Evolutionary conservation across 2,797 vertebrate genomes (phyloP).

Genomic region (Scleropages formosus): DNA sequence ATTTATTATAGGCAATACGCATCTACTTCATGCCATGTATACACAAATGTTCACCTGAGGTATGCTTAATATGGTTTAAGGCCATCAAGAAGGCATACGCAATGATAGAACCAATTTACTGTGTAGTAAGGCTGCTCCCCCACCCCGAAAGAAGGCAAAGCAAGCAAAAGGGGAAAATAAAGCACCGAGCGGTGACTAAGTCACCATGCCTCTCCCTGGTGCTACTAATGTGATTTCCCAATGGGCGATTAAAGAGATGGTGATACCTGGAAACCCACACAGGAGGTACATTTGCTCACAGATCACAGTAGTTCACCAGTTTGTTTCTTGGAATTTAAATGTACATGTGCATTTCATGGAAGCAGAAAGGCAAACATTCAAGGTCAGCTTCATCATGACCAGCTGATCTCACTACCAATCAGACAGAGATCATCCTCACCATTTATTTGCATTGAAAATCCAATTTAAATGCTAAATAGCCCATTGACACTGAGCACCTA

Average conservation of each 20-base stretch:
- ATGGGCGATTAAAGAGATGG: no score
- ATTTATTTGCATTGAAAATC: conserved; percentile 23
- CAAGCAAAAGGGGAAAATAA: conserved; percentile 8
- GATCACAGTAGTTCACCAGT: conserved; percentile 5
- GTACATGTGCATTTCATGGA: neutral
- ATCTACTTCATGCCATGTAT: neutral
- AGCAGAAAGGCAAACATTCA: no score
- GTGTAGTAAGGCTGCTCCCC: neutral
- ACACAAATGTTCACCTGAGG: neutral
- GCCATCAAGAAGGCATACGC: no score
- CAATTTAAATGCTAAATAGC: conserved; percentile 25
- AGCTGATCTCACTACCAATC: conserved; percentile 7
- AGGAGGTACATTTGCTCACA: no score
- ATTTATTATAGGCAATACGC: neutral
- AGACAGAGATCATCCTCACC: conserved; percentile 18
- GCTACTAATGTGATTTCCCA: no score
- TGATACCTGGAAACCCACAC: no score
- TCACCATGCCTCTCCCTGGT: neutral
- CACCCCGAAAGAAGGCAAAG: neutral
- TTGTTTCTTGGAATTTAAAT: neutral
- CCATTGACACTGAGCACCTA: conserved; percentile 18
- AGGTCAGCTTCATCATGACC: neutral
- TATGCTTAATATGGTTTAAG: no score
- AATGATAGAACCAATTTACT: neutral
- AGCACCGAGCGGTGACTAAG: neutral